Conservation (phyloP, 2,888 invertebrate genomes). For the Endomychus coccineus region DNA sequence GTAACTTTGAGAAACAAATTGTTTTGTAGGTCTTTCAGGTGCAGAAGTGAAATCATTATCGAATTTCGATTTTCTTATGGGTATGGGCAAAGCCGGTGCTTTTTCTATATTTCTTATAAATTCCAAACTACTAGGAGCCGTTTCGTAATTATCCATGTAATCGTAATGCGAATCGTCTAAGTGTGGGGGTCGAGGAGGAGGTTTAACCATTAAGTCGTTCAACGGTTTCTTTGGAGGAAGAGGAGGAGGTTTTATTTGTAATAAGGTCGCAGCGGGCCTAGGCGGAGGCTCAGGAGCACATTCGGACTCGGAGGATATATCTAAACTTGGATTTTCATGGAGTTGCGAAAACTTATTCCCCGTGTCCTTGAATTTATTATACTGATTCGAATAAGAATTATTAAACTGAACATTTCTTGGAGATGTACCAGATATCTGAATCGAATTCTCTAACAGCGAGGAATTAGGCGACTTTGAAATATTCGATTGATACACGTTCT, state of each 20-base stretch:
- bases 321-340: conserved; percentile 38
- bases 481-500: conserved; percentile 16
- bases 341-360: conserved; percentile 24
- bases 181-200: conserved; percentile 58
- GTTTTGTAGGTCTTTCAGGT: conserved; percentile 43
- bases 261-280: conserved; percentile 54
- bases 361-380: conserved; percentile 18
- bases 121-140: conserved; percentile 31
- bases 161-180: conserved; percentile 51
- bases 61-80: conserved; percentile 49
- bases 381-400: conserved; percentile 40
- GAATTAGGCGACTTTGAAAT: conserved; percentile 32
- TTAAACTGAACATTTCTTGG: conserved; percentile 34
- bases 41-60: conserved; percentile 42
- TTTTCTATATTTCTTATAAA: conserved; percentile 30
- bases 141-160: conserved; percentile 47
- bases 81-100: conserved; percentile 56
- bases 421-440: conserved; percentile 6
- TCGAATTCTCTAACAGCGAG: conserved; percentile 26
- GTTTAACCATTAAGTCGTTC: conserved; percentile 51
- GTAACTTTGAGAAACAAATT: conserved; percentile 26
- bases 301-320: conserved; percentile 36
- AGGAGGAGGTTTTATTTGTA: conserved; percentile 62
- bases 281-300: conserved; percentile 61
- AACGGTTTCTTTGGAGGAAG: conserved; percentile 64